Conservation (phyloP, 1,140 invertebrate species). For the Diorhabda carinulata region DNA sequence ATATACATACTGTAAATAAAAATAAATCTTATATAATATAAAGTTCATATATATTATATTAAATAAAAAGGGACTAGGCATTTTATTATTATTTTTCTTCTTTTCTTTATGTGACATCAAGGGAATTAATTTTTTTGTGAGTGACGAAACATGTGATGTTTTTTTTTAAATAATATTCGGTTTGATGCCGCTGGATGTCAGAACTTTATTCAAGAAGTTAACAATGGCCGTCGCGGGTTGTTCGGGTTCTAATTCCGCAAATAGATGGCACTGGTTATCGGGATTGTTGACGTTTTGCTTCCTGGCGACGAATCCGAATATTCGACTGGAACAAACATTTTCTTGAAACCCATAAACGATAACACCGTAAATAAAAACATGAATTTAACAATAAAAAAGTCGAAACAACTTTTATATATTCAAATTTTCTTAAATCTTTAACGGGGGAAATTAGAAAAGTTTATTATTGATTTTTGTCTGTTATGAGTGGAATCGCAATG, state of each 20-base stretch:
- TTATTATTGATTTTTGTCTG: too few species aligned
- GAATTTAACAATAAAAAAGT: too few species aligned
- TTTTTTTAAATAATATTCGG: conserved; percentile 53
- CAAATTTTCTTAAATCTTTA: too few species aligned
- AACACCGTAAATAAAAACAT: too few species aligned
- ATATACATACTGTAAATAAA: conserved; percentile 20
- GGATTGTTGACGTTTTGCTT: conserved; percentile 71
- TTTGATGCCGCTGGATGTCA: conserved; percentile 59
- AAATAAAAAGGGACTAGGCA: conserved; percentile 24
- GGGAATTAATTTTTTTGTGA: background rate
- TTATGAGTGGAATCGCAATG: too few species aligned
- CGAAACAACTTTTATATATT: too few species aligned
- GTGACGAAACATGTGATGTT: conserved; percentile 20
- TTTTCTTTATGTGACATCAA: conserved; percentile 5
- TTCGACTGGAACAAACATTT: conserved; percentile 58
- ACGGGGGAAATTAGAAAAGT: too few species aligned
- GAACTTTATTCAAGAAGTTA: conserved; percentile 92
- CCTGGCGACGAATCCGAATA: conserved; percentile 92
- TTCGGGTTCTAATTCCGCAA: conserved; percentile 91
- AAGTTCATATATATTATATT: conserved; percentile 26
- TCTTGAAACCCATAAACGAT: background rate
- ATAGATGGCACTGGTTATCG: conserved; percentile 95
- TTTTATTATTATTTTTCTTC: conserved; percentile 14
- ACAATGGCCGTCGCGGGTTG: conserved; percentile 94
- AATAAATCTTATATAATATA: conserved; percentile 19